phyloP scores from a whole-genome alignment of 2,888 invertebrate species.

The Melanophora roralis region DNA sequence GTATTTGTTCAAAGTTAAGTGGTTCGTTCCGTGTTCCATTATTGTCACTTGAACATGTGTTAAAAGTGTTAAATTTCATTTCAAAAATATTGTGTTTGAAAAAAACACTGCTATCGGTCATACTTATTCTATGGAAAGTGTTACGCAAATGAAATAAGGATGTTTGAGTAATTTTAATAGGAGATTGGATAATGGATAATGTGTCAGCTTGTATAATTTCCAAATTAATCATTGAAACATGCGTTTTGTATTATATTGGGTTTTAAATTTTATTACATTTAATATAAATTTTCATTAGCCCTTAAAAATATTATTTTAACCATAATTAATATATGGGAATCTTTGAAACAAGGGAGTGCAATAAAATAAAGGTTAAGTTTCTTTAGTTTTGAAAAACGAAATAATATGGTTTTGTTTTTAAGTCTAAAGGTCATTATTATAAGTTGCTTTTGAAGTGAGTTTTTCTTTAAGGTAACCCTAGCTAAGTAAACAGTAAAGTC shows the following conservation, averaged over 20 bases:
- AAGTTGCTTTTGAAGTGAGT: too few species aligned
- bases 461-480: too few species aligned
- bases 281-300: conserved; percentile 31
- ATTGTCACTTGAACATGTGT: conserved; percentile 58
- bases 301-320: too few species aligned
- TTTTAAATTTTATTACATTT: too few species aligned
- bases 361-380: too few species aligned
- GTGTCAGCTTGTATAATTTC: conserved; percentile 22
- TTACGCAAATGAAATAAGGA: background rate
- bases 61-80: conserved; percentile 47
- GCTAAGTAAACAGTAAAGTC: too few species aligned
- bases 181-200: background rate
- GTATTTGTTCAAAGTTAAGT: conserved; percentile 48
- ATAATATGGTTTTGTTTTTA: too few species aligned
- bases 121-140: conserved; percentile 22
- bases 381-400: too few species aligned
- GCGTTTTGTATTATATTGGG: conserved; percentile 17
- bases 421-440: too few species aligned
- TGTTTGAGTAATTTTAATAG: background rate
- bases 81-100: conserved; percentile 38
- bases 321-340: too few species aligned
- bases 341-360: too few species aligned
- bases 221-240: conserved; percentile 45
- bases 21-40: conserved; percentile 41
- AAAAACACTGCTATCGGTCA: conserved; percentile 10